These are phyloP conservation scores for Melanotaenia pygmaea DNA, from an alignment of 2,797 vertebrate species.

Conservation along the genomic window DNA sequence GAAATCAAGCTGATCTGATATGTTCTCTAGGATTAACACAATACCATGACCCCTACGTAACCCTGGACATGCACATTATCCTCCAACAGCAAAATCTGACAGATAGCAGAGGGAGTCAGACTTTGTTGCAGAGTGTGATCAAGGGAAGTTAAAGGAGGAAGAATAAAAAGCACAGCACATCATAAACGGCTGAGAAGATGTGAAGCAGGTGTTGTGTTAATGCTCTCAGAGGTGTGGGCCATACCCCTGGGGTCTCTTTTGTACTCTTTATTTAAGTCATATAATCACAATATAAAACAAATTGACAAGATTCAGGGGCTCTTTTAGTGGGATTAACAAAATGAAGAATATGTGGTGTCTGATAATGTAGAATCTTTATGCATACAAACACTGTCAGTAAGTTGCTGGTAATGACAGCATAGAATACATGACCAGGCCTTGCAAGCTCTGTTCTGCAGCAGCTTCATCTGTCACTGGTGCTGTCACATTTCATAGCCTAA, in stretches of 20 bases:
- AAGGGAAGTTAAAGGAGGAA: slow-evolving; percentile 24
- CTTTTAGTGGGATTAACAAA: slow-evolving; percentile 9
- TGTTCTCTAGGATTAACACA: slow-evolving; percentile 67
- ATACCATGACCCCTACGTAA: slow-evolving; percentile 61
- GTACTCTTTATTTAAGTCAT: not conserved
- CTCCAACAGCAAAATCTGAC: slow-evolving; percentile 46
- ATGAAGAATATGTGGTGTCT: not conserved
- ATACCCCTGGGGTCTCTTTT: slow-evolving; percentile 40
- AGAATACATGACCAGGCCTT: slow-evolving; percentile 45
- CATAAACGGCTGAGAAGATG: slow-evolving; percentile 77
- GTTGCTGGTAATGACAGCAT: slow-evolving; percentile 57
- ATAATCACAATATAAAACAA: slow-evolving; percentile 45
- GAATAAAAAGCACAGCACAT: slow-evolving; percentile 41
- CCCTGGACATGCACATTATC: slow-evolving; percentile 50
- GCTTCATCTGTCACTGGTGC: slow-evolving; percentile 59
- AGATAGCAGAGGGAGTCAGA: slow-evolving; percentile 44
- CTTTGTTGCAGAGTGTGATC: slow-evolving; percentile 15
- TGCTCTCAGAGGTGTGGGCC: slow-evolving; percentile 67
- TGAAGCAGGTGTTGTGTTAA: slow-evolving; percentile 81
- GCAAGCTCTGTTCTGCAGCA: slow-evolving; percentile 45
- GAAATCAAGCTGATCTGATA: slow-evolving; percentile 75
- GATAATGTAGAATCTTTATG: slow-evolving; percentile 38
- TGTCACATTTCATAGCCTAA: slow-evolving; percentile 70
- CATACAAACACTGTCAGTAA: slow-evolving; percentile 49
- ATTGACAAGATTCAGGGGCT: slow-evolving; percentile 5